These are phyloP conservation scores for Drosophila affinis DNA, from an alignment of 2,888 invertebrate genomes.

Conservation along the genomic window DNA sequence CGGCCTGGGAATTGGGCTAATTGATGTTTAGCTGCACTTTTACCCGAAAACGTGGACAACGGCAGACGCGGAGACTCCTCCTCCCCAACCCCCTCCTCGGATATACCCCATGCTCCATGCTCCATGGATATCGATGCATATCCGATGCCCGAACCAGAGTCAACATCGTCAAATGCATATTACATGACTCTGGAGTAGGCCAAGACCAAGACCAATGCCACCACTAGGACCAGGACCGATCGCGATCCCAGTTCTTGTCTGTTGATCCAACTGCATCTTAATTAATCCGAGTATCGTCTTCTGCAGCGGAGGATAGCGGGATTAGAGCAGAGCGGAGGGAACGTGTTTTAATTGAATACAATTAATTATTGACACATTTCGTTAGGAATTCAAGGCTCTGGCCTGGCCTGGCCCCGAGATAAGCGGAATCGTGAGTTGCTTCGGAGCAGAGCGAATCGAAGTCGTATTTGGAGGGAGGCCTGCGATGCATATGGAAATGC, in stretches of 20 bases:
- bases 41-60: slow-evolving; percentile 79
- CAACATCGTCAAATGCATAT: slow-evolving; percentile 40
- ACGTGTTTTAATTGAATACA: slow-evolving; percentile 81
- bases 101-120: slow-evolving; percentile 8
- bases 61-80: slow-evolving; percentile 6
- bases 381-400: slow-evolving; percentile 62
- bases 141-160: slow-evolving; percentile 27
- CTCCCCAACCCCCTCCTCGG: background rate
- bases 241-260: slow-evolving; percentile 28
- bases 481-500: slow-evolving; percentile 66
- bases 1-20: slow-evolving; percentile 83
- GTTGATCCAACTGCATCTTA: slow-evolving; percentile 73
- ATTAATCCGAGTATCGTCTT: slow-evolving; percentile 60
- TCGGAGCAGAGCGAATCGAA: slow-evolving; percentile 45
- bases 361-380: slow-evolving; percentile 83
- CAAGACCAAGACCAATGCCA: slow-evolving; percentile 2
- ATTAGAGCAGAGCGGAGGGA: background rate
- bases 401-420: slow-evolving; percentile 31
- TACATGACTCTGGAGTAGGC: slow-evolving; percentile 39
- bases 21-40: slow-evolving; percentile 83
- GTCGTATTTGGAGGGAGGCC: slow-evolving; percentile 38
- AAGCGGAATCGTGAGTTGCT: slow-evolving; percentile 62
- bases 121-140: slow-evolving; percentile 39
- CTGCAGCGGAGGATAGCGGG: slow-evolving; percentile 2
- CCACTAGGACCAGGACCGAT: slow-evolving; percentile 6